Evolutionary conservation across 2,888 invertebrate species (phyloP).

Genomic region (Harpalus rufipes): DNA sequence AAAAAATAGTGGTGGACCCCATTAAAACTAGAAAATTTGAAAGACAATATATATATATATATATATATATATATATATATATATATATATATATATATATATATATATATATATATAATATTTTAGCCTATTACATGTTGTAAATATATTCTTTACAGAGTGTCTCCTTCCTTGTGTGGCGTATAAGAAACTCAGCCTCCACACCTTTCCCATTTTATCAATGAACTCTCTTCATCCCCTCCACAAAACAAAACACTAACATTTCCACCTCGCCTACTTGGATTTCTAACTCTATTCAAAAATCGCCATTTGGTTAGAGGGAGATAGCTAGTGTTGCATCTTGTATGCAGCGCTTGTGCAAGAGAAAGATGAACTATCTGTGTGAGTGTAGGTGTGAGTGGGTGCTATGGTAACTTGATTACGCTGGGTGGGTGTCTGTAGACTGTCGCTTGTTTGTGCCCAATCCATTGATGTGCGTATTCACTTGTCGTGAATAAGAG

Average conservation of each 20-base stretch:
- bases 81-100: too few species aligned
- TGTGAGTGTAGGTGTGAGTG: slow-evolving; percentile 4
- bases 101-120: too few species aligned
- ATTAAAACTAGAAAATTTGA: too few species aligned
- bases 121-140: too few species aligned
- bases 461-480: slow-evolving; percentile 41
- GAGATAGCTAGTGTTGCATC: background rate
- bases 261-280: slow-evolving; percentile 19
- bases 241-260: slow-evolving; percentile 44
- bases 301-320: slow-evolving; percentile 26
- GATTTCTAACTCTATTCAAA: slow-evolving; percentile 38
- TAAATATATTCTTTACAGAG: too few species aligned
- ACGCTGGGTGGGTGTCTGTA: slow-evolving; percentile 32
- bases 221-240: slow-evolving; percentile 23
- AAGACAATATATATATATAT: too few species aligned
- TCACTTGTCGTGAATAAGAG: slow-evolving; percentile 27
- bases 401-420: slow-evolving; percentile 41
- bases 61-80: too few species aligned
- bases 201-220: slow-evolving; percentile 31
- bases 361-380: background rate
- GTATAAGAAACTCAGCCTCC: slow-evolving; percentile 9
- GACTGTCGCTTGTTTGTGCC: slow-evolving; percentile 12
- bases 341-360: background rate
- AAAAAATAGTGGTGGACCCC: too few species aligned
- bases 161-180: background rate